Percentiles rank a stretch among this genome's conserved stretches.
These are phyloP conservation scores for Garrulus glandarius DNA, from an alignment of 2,797 vertebrate species.

Conservation along the genomic window DNA sequence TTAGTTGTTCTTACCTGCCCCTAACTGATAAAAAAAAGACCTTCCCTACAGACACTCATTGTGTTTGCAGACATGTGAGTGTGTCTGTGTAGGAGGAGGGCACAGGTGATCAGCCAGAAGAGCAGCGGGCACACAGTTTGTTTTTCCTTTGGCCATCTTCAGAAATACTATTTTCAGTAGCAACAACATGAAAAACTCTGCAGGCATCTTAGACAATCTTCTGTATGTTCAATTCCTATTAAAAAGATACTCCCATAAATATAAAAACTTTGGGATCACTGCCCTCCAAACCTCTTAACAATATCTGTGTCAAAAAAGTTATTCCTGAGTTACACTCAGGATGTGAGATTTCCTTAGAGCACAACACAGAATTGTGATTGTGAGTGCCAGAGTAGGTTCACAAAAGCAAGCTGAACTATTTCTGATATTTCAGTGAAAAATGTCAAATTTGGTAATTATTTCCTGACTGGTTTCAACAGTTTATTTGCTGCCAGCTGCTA, in stretches of 20 bases:
- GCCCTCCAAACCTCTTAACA: background rate
- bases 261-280: background rate
- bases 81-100: background rate
- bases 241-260: background rate
- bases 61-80: background rate
- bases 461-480: background rate
- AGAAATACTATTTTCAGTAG: background rate
- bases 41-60: background rate
- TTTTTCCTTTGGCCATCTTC: background rate
- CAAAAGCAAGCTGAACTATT: background rate
- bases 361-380: background rate
- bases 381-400: background rate
- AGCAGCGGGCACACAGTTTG: background rate
- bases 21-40: background rate
- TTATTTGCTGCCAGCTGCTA: background rate
- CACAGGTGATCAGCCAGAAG: background rate
- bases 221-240: background rate
- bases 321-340: background rate
- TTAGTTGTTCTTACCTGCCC: background rate
- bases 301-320: background rate
- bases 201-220: background rate
- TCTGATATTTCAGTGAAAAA: constrained; percentile 3
- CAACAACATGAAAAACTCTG: background rate
- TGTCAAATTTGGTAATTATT: background rate
- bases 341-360: background rate